Evolutionary conservation across 2,888 invertebrate genomes (phyloP), one percentile per base, ranked within the genome.

Genomic region (Agrochola circellaris): DNA sequence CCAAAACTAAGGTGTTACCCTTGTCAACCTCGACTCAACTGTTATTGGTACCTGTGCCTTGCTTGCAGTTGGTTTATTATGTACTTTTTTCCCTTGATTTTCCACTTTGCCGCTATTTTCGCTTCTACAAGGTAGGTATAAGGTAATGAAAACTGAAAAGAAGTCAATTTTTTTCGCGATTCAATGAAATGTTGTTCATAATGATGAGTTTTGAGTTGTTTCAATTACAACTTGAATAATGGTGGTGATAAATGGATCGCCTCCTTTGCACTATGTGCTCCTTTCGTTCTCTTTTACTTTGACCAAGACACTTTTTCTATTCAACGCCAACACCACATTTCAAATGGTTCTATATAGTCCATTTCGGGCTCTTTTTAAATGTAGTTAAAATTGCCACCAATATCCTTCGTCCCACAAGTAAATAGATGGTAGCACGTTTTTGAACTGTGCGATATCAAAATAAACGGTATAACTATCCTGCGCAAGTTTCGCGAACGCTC

Each of bases 391-490:
- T 45, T 26, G 9, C 15, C 54, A 54, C n/a, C 20, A 62, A 54
- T 34, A 20, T 38, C 13, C 13, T 71, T 58, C 8, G 9, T 65
- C 42, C 15, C 48, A 48, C 38, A 20, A 65, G n/a, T 81, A 66
- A 66, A 66, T 81, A 66, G 61, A 66, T 51, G 51, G 45, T 72
- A 56, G 48, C 61, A 54, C 48, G 20, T 45, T 72, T 72, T 72
- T 56, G 61, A 34, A 34, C 48, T 20, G 48, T 42, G 54, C 54
- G 62, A 73, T 73, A 65, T 65, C 73, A 69, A 73, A 78, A 83
- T 81, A 69, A 56, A 79, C 38, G 60, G 45, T 69, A 60, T 26
- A 64, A 68, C 84, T 84, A 80, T 71, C 26, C 56, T 26, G 60
- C 48, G 6, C 65, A 65, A 65, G 54, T 82, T 80, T 72, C 58